Percentiles rank a stretch among this genome's conserved stretches.
These are phyloP conservation scores for Pangasius djambal DNA, from an alignment of 2,797 vertebrate species.

Conservation along the genomic window DNA sequence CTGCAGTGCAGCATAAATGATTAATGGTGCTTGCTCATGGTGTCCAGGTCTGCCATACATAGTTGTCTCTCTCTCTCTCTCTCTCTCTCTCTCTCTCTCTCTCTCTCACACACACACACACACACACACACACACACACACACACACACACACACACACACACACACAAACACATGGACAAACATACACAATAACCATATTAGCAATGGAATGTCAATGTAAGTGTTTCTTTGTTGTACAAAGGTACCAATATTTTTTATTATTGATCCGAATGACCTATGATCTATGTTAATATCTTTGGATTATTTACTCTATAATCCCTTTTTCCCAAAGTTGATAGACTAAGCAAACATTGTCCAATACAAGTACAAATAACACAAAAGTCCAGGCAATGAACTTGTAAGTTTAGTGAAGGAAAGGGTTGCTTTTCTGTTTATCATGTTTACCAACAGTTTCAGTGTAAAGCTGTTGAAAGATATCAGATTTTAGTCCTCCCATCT, in stretches of 20 bases:
- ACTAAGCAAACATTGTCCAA: not conserved
- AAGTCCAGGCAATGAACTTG: not conserved
- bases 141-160: not conserved
- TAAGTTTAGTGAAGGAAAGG: not conserved
- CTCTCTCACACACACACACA: not conserved
- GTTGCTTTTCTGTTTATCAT: not conserved
- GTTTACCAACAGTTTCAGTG: not conserved
- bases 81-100: not conserved
- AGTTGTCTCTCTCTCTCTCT: slow-evolving; percentile 56
- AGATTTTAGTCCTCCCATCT: not conserved
- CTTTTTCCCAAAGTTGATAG: not conserved
- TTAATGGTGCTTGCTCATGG: slow-evolving; percentile 66
- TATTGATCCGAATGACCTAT: not conserved
- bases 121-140: not conserved
- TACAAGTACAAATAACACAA: not conserved
- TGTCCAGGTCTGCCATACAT: slow-evolving; percentile 61
- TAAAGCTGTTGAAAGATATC: not conserved
- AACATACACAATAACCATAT: not conserved
- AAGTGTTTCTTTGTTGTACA: not conserved
- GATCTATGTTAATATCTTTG: not conserved
- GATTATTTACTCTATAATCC: not conserved
- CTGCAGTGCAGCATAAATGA: slow-evolving; percentile 62
- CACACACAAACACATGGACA: not conserved
- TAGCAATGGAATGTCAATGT: not conserved
- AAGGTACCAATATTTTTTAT: not conserved